Percentiles rank a stretch among this genome's conserved stretches.
These are phyloP conservation scores for Callospermophilus lateralis DNA, from an alignment of 2,113 vertebrate species.

Conservation along the genomic window DNA sequence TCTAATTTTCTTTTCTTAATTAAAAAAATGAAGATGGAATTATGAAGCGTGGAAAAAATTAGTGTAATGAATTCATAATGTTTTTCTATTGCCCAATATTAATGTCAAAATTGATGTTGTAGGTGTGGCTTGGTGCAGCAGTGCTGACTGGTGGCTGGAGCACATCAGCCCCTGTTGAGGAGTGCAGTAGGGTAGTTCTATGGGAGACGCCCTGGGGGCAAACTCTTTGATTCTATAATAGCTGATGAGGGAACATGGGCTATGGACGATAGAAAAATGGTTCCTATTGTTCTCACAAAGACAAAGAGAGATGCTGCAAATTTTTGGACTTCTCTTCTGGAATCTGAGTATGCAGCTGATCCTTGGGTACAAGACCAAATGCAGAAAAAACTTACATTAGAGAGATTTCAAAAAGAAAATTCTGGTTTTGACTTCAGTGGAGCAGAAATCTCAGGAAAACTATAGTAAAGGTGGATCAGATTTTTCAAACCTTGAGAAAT, in stretches of 20 bases:
- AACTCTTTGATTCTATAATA: too few relatives aligned
- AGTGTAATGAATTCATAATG: background rate
- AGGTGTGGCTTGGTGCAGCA: too few relatives aligned
- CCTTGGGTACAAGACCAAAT: slow-evolving; percentile 99
- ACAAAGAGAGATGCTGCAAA: too few relatives aligned
- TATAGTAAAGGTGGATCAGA: slow-evolving; percentile 97
- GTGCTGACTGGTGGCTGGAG: too few relatives aligned
- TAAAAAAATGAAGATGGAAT: background rate
- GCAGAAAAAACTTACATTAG: slow-evolving; percentile 98
- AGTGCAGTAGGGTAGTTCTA: background rate
- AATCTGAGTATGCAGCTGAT: too few relatives aligned
- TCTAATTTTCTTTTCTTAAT: slow-evolving; percentile 9
- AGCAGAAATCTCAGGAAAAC: slow-evolving; percentile 98
- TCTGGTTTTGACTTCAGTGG: slow-evolving; percentile 99
- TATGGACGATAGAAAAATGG: too few relatives aligned
- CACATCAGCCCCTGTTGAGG: too few relatives aligned
- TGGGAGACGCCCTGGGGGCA: too few relatives aligned
- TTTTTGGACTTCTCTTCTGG: too few relatives aligned
- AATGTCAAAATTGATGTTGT: background rate
- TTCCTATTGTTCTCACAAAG: too few relatives aligned
- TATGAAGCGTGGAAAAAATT: background rate
- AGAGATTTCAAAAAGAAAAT: slow-evolving; percentile 98
- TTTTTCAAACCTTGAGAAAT: slow-evolving; percentile 94
- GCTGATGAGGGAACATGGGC: too few relatives aligned
- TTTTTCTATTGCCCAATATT: background rate